Evolutionary conservation across 2,113 vertebrate genomes (phyloP), one percentile per base, ranked within the genome.

Genomic region (Macrotis lagotis): DNA sequence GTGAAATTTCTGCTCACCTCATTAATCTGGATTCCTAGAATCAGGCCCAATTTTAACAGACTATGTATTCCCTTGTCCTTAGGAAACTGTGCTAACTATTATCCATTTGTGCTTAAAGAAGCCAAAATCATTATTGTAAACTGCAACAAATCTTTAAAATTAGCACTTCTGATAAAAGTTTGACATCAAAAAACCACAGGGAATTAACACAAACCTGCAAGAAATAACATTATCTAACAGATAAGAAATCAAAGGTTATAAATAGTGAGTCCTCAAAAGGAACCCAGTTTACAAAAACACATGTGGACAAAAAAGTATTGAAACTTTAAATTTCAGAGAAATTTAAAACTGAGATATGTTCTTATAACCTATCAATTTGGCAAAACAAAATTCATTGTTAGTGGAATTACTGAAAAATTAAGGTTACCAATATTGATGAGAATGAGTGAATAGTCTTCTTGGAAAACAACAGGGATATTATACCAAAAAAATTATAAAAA

Each of bases 1-100:
- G 93, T 94, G 93, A 44, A 96, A 97, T 95, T 95, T 97, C 96
- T 97, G 94, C 66, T 92, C 97, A 94, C 94, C 55, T 95, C 97
- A 96, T 95, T 93, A 96, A 97, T 90, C 50, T 24, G 37, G 94
- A 97, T 91, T 48, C 52, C 90, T n/a, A 51, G 88, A 25, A 51
- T 19, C 8, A 44, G 25, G 16, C 51, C 90, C 8, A 8, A 44
- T 52, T 90, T 53, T 59, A 89, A 94, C 92, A 95, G 53, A 48
- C 37, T 52, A 51, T 55, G 90, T 83, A 83, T 88, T 91, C 96
- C 49, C 0, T 0, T 12, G 37, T 92, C 94, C 96, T 66, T 24
- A 0, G 0, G 94, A 52, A 96, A 66, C 94, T 48, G 90, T 88
- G 25, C 96, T 50, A 90, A 59, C 52, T 91, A 92, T 90, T 49